Evolutionary conservation across 2,888 invertebrate species (phyloP).

Genomic region (Mesoligia furuncula): DNA sequence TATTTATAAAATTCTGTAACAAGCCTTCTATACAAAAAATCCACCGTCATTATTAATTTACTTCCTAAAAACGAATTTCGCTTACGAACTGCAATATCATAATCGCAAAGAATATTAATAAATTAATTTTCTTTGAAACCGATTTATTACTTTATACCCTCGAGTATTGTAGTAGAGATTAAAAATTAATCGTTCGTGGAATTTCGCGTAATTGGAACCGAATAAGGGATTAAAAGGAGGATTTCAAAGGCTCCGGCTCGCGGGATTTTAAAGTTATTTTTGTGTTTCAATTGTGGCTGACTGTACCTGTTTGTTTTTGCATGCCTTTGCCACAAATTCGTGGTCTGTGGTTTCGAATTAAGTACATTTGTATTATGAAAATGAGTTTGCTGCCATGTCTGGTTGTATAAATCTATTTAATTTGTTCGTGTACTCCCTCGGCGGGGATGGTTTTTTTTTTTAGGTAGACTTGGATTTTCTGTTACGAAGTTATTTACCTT

Average conservation of each 20-base stretch:
- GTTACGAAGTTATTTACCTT: conserved; percentile 20
- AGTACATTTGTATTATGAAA: conserved; percentile 53
- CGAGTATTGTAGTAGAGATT: conserved; percentile 62
- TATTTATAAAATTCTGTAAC: conserved; percentile 11
- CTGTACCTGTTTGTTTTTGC: conserved; percentile 39
- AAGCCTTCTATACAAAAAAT: conserved; percentile 25
- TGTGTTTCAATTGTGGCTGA: conserved; percentile 54
- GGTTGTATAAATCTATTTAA: conserved; percentile 36
- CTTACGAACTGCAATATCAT: conserved; percentile 47
- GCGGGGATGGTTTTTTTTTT: not conserved
- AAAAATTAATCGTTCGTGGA: conserved; percentile 70
- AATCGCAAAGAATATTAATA: conserved; percentile 37
- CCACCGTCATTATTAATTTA: conserved; percentile 38
- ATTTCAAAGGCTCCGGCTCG: conserved; percentile 57
- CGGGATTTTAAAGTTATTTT: conserved; percentile 65
- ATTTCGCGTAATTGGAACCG: conserved; percentile 73
- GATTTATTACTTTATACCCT: conserved; percentile 52
- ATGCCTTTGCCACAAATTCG: conserved; percentile 39
- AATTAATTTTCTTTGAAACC: conserved; percentile 45
- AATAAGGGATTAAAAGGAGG: conserved; percentile 69
- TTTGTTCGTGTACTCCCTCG: conserved; percentile 11
- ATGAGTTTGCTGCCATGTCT: conserved; percentile 34
- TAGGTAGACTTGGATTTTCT: not conserved
- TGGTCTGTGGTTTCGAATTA: conserved; percentile 45
- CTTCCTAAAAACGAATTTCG: conserved; percentile 28